Evolutionary conservation across 2,113 vertebrate genomes (phyloP).

Genomic region (Corydoras sp.): DNA sequence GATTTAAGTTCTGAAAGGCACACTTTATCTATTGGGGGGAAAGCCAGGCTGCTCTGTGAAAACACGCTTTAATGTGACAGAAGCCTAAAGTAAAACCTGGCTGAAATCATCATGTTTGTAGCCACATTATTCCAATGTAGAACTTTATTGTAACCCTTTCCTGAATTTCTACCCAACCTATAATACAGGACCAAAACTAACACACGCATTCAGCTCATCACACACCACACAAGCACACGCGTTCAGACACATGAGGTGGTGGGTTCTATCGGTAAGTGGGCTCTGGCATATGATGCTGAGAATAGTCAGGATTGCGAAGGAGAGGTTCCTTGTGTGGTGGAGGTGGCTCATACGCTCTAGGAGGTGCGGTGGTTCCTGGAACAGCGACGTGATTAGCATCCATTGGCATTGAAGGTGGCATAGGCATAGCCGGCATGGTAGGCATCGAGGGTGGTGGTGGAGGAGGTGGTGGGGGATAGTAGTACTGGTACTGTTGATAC

Average conservation of each 20-base stretch:
- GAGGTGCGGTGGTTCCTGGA: constrained; percentile 55
- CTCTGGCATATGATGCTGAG: constrained; percentile 67
- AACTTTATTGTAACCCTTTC: constrained; percentile 26
- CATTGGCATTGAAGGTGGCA: constrained; percentile 42
- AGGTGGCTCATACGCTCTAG: constrained; percentile 72
- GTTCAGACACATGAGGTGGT: constrained; percentile 28
- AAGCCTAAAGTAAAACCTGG: not conserved
- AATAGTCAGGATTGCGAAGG: constrained; percentile 68
- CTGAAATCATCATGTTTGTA: constrained; percentile 22
- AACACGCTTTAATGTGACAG: not conserved
- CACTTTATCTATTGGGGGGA: no score
- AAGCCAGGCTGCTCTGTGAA: no score
- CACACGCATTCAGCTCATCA: constrained; percentile 12
- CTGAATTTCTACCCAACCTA: constrained; percentile 8
- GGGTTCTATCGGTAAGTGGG: constrained; percentile 68
- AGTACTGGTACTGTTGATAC: constrained; percentile 71
- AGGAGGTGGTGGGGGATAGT: constrained; percentile 59
- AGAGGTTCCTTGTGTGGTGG: constrained; percentile 71
- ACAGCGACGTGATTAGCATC: constrained; percentile 44
- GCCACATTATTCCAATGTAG: constrained; percentile 1
- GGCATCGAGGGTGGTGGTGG: constrained; percentile 52
- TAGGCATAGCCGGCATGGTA: constrained; percentile 38
- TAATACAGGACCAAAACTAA: constrained; percentile 32
- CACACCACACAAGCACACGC: constrained; percentile 42
- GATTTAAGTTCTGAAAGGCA: no score